These are phyloP conservation scores for Danio albolineatus DNA, from an alignment of 2,797 vertebrate species.

Conservation along the genomic window DNA sequence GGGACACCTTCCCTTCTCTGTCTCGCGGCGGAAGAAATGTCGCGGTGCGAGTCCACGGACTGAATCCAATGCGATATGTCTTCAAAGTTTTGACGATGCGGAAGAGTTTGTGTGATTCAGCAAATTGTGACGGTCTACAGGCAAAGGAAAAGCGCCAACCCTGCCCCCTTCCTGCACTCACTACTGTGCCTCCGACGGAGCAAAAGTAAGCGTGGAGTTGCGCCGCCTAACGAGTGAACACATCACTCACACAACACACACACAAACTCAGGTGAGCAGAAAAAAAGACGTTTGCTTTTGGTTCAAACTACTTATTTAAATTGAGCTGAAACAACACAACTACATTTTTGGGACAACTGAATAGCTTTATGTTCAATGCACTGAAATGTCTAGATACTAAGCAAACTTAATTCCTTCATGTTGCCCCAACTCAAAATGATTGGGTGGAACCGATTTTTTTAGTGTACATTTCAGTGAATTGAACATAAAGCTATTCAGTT, in stretches of 20 bases:
- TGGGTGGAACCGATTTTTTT: too few species aligned
- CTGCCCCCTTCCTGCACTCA: slow-evolving; percentile 45
- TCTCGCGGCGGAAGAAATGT: background rate
- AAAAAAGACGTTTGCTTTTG: too few species aligned
- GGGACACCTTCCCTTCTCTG: background rate
- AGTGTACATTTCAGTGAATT: too few species aligned
- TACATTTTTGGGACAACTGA: too few species aligned
- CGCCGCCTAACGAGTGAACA: slow-evolving; percentile 57
- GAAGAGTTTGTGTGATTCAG: slow-evolving; percentile 64
- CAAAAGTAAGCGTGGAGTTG: slow-evolving; percentile 50
- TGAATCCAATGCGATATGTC: background rate
- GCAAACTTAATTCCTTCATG: too few species aligned
- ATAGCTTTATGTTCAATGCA: too few species aligned
- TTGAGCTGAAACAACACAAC: too few species aligned
- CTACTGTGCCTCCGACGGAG: slow-evolving; percentile 24
- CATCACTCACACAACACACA: slow-evolving; percentile 23
- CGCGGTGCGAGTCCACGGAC: background rate
- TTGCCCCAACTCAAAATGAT: too few species aligned
- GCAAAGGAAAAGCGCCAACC: slow-evolving; percentile 31
- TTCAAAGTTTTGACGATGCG: slow-evolving; percentile 49
- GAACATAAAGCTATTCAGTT: too few species aligned
- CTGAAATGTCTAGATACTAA: too few species aligned
- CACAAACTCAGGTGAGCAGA: background rate
- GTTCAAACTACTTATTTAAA: too few species aligned
- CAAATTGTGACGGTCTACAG: slow-evolving; percentile 43